A percentile compares a stretch with the other conserved stretches of the same genome.
These are phyloP conservation scores for Meta bourneti DNA, from an alignment of 2,888 invertebrate species.

Conservation along the genomic window DNA sequence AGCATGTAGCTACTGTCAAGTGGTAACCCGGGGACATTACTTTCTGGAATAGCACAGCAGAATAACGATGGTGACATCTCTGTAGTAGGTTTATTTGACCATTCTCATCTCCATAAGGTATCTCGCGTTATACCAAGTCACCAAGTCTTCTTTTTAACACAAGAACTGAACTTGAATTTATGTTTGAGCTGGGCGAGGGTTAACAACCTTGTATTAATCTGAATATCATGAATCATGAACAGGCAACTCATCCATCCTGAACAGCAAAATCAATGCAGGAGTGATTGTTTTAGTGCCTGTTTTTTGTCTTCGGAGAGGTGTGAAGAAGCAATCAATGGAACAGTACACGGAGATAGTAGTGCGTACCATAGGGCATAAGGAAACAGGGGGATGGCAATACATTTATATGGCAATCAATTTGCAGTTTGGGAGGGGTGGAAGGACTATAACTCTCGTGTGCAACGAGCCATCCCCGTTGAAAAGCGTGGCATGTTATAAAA, in stretches of 20 bases:
- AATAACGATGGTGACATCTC: no score
- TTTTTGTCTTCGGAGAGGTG: not conserved
- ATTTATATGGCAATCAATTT: conserved; percentile 69
- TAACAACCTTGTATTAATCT: not conserved
- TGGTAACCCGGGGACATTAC: no score
- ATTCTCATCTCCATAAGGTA: no score
- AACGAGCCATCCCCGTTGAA: conserved; percentile 65
- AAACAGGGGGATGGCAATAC: conserved; percentile 15
- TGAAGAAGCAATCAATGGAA: not conserved
- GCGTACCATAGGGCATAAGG: not conserved
- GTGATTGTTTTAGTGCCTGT: not conserved
- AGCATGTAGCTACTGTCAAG: no score
- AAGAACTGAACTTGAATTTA: not conserved
- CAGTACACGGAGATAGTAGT: not conserved
- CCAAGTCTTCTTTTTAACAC: not conserved
- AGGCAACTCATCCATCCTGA: not conserved
- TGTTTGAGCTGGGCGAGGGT: not conserved
- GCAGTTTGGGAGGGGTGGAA: conserved; percentile 29
- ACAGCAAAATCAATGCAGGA: not conserved
- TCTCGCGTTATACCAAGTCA: no score
- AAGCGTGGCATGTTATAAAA: conserved; percentile 68
- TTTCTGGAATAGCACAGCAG: no score
- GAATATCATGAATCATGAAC: not conserved
- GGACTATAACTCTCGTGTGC: conserved; percentile 58
- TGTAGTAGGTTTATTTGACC: no score